Evolutionary conservation across 2,888 invertebrate genomes (phyloP), one percentile per base, ranked within the genome.

Genomic region (Desoria tigrina): DNA sequence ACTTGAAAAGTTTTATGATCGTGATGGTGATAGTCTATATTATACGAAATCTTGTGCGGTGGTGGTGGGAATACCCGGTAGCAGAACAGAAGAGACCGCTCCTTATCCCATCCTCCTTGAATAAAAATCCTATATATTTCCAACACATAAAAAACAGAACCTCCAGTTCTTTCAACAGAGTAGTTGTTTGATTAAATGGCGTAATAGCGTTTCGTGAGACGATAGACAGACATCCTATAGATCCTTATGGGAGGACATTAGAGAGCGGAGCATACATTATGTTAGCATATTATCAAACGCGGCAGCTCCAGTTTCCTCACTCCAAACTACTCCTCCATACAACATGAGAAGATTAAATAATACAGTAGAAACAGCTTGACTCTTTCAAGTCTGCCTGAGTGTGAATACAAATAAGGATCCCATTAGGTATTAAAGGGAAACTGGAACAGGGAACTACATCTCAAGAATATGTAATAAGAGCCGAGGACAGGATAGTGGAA

Each of bases 271-370:
- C 53, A 61, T 39, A 32, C 61, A 61, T 61, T 61, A 61, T 61
- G 51, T 61, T 61, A 37, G 53, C 61, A 61, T 61, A 61, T 61
- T 61, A 61, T 61, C 61, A 61, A 51, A 53, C 37, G 42, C 14
- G 39, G 21, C 59, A 28, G 2, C 50, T 18, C 4, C n/a, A 32
- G 32, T 32, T 32, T 32, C 45, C 45, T 18, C n/a, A 3, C 45
- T 45, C 45, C 26, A 51, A 51, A 21, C 14, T 51, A 23, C 26
- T 3, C 11, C 14, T 21, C 24, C 24, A 16, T 24, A 7, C 11
- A 26, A 26, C 7, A 51, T 51, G 51, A n/a, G n/a, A 21, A 26
- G 51, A 51, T 51, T 51, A 51, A 51, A 51, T 51, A 9, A 24
- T 24, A 51, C 3, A 51, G 45, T 16, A 21, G 49, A 16, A 51